Conservation (phyloP, 2,888 invertebrate species). For the Muschampia plurimacula region DNA sequence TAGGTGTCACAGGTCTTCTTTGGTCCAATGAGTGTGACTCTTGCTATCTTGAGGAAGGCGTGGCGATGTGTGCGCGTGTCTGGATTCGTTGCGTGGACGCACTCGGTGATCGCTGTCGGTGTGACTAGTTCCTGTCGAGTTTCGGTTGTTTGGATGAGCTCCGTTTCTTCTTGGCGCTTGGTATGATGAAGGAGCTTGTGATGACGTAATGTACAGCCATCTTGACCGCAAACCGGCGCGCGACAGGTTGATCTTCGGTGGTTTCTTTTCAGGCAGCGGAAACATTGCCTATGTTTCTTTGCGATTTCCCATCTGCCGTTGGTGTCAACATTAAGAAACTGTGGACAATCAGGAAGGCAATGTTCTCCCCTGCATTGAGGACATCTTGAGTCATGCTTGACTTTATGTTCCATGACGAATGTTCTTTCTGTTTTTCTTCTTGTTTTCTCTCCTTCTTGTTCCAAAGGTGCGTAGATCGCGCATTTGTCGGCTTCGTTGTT, state of each 20-base stretch:
- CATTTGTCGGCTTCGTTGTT: not conserved
- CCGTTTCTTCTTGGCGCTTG: not conserved
- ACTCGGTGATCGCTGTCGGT: not conserved
- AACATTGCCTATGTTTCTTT: not conserved
- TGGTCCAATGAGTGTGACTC: not conserved
- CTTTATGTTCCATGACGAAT: not conserved
- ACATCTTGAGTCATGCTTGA: not conserved
- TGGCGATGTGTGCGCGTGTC: not conserved
- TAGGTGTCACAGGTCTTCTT: not conserved
- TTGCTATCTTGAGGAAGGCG: not conserved
- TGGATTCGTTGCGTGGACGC: not conserved
- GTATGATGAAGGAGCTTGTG: not conserved
- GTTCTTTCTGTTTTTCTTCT: not conserved
- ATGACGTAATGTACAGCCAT: not conserved
- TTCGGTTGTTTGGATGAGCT: not conserved
- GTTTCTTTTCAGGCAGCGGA: not conserved
- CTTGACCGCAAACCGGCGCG: not conserved
- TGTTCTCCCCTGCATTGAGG: not conserved
- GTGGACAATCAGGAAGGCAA: not conserved
- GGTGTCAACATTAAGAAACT: not conserved
- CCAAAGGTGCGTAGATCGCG: not conserved
- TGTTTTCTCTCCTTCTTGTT: not conserved
- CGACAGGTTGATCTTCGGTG: not conserved
- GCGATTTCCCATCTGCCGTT: not conserved
- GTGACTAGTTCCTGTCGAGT: not conserved